A percentile compares a stretch with the other conserved stretches of the same genome.
phyloP scores from a whole-genome alignment of 2,888 invertebrate genomes.

The Rotaria socialis region DNA sequence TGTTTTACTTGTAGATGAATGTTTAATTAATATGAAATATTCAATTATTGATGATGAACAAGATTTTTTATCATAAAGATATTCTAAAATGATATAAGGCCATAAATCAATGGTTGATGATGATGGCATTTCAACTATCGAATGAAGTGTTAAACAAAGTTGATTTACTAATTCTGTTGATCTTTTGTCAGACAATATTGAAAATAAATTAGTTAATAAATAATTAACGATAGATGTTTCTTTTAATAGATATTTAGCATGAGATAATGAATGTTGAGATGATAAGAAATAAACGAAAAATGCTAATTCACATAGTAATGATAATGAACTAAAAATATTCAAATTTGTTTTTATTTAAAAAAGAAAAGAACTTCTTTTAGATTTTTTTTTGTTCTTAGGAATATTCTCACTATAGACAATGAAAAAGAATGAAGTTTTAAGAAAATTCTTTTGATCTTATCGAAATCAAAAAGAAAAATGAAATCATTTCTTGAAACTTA shows the following conservation, averaged over 20 bases:
- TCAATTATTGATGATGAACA: background rate
- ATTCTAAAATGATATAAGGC: background rate
- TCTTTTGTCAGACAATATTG: background rate
- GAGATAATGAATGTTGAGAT: background rate
- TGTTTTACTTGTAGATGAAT: background rate
- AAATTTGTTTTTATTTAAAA: too few species aligned
- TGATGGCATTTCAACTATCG: background rate
- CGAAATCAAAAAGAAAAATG: too few species aligned
- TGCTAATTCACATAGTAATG: background rate
- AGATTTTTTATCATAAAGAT: background rate
- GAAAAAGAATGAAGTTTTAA: too few species aligned
- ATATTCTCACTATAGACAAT: too few species aligned
- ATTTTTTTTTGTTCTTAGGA: too few species aligned
- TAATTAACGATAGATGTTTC: background rate
- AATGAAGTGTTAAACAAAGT: background rate
- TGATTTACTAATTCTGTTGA: background rate
- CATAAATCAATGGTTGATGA: background rate
- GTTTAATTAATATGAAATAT: slow-evolving; percentile 9
- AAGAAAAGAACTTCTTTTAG: too few species aligned
- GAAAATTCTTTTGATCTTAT: too few species aligned
- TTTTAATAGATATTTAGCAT: background rate
- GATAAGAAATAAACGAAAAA: background rate
- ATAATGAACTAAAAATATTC: too few species aligned
- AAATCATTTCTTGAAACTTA: too few species aligned
- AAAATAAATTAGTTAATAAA: background rate